Evolutionary conservation across 2,113 vertebrate genomes (phyloP).

Genomic region (Crypturellus undulatus): DNA sequence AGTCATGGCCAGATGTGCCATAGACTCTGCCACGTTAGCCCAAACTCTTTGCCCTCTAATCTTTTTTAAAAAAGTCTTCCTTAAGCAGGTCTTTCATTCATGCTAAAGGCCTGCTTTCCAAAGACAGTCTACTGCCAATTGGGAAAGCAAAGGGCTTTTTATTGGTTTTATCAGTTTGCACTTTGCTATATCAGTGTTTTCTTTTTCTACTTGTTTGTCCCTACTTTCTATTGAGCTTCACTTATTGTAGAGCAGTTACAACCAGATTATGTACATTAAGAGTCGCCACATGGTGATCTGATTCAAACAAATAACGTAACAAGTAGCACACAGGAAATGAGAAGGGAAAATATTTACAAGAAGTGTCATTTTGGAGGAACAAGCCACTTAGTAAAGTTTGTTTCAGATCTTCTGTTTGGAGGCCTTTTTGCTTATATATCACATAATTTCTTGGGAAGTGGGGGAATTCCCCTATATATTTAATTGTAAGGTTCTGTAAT

Average conservation of each 20-base stretch:
- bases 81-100: background rate
- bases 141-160: background rate
- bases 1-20: background rate
- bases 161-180: background rate
- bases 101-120: background rate
- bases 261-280: background rate
- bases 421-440: background rate
- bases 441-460: background rate
- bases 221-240: background rate
- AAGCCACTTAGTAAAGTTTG: background rate
- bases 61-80: background rate
- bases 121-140: background rate
- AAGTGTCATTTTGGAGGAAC: background rate
- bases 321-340: constrained; percentile 19
- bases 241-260: background rate
- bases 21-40: background rate
- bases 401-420: background rate
- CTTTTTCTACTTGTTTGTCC: background rate
- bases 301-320: background rate
- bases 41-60: background rate
- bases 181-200: background rate
- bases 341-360: constrained; percentile 5
- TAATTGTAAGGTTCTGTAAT: background rate
- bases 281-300: background rate
- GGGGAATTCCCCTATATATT: background rate